These are phyloP conservation scores for Camponotus fellah DNA, from an alignment of 2,888 invertebrate species.

Conservation along the genomic window DNA sequence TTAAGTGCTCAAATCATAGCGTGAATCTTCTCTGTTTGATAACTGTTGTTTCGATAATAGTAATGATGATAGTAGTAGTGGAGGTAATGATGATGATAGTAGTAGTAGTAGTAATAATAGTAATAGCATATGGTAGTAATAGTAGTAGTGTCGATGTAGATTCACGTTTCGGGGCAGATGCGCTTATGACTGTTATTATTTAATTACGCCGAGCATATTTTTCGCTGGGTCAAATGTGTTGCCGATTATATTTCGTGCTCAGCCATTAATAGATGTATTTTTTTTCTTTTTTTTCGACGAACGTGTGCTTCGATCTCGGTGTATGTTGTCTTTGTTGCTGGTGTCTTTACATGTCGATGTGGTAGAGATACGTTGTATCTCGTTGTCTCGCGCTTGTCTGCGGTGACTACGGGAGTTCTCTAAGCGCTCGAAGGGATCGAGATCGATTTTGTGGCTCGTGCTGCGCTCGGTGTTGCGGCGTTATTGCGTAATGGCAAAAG, in stretches of 20 bases:
- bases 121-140: constrained; percentile 35
- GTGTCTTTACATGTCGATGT: constrained; percentile 56
- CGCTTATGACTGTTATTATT: constrained; percentile 38
- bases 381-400: constrained; percentile 45
- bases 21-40: constrained; percentile 42
- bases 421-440: constrained; percentile 49
- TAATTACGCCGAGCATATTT: constrained; percentile 21
- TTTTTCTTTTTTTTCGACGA: constrained; percentile 10
- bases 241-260: constrained; percentile 33
- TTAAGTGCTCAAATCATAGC: constrained; percentile 54
- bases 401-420: constrained; percentile 60
- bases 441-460: constrained; percentile 48
- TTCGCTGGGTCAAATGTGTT: constrained; percentile 42
- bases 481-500: constrained; percentile 24
- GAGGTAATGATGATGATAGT: constrained; percentile 37
- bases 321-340: constrained; percentile 46
- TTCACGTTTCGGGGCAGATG: constrained; percentile 40
- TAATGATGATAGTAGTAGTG: constrained; percentile 41
- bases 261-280: constrained; percentile 21
- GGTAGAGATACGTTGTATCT: constrained; percentile 38
- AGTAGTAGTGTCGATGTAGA: constrained; percentile 61
- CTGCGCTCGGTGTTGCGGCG: constrained; percentile 49
- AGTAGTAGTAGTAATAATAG: constrained; percentile 33
- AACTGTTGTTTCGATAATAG: constrained; percentile 44
- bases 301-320: constrained; percentile 46